Evolutionary conservation across 1,140 invertebrate genomes (phyloP).

Genomic region (Rhagoletis pomonella): DNA sequence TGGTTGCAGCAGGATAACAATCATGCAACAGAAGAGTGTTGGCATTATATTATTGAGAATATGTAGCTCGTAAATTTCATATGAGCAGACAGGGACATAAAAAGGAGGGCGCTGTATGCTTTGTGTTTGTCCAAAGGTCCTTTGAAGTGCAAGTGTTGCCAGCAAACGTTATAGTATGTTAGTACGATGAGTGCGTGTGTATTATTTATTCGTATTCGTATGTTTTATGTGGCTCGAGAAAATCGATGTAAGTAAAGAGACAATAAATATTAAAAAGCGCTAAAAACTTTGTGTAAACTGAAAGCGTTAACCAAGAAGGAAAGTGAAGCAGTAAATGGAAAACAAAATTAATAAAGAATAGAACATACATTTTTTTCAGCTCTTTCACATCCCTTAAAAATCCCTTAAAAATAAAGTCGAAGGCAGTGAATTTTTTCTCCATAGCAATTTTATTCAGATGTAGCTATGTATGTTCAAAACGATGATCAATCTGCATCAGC

Average conservation of each 20-base stretch:
- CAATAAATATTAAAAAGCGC: neutral
- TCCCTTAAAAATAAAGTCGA: too few relatives aligned
- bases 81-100: neutral
- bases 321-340: neutral
- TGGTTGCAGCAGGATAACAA: neutral
- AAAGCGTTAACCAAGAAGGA: neutral
- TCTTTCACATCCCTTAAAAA: too few relatives aligned
- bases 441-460: too few relatives aligned
- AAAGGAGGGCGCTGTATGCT: neutral
- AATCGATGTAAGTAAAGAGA: neutral
- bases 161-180: neutral
- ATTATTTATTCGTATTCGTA: neutral
- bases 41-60: neutral
- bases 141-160: neutral
- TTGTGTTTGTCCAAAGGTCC: constrained; percentile 1
- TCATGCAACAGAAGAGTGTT: neutral
- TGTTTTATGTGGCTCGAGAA: constrained; percentile 30
- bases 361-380: neutral
- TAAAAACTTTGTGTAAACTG: constrained; percentile 4
- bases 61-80: neutral
- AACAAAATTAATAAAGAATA: neutral
- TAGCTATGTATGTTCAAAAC: too few relatives aligned
- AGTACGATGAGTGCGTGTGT: neutral
- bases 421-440: too few relatives aligned
- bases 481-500: too few relatives aligned